phyloP scores from a whole-genome alignment of 2,797 vertebrate species.

The Ptychadena robeensis region DNA sequence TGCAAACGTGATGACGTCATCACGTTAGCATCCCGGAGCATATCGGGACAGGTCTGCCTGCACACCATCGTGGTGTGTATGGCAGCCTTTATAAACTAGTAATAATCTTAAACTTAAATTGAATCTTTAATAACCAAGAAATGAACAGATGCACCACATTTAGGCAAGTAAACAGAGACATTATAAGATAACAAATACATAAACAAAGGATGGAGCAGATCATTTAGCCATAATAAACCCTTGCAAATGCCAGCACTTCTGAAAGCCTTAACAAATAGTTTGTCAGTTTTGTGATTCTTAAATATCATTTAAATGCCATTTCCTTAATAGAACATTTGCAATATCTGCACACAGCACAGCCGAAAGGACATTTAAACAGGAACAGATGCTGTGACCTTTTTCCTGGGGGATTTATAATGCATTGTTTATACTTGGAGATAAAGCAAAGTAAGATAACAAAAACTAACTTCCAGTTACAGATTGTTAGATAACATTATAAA shows the following conservation, averaged over 20 bases:
- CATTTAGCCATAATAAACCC: neutral
- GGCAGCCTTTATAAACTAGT: too few species aligned
- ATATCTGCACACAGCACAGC: constrained; percentile 9
- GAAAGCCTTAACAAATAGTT: constrained; percentile 13
- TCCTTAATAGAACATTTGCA: constrained; percentile 21
- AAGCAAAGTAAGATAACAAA: neutral
- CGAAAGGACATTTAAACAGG: constrained; percentile 23
- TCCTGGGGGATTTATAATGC: constrained; percentile 9
- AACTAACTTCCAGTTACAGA: neutral
- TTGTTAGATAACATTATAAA: neutral
- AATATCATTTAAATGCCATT: constrained; percentile 51
- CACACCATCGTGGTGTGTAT: too few species aligned
- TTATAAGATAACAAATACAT: neutral
- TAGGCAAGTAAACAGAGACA: neutral
- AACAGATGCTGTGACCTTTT: constrained; percentile 15
- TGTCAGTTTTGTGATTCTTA: constrained; percentile 19
- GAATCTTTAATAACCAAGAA: neutral
- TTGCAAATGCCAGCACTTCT: constrained; percentile 24
- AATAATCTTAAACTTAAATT: neutral
- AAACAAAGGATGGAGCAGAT: neutral
- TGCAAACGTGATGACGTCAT: too few species aligned
- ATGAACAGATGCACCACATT: neutral
- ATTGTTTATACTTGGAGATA: constrained; percentile 6
- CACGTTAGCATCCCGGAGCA: too few species aligned
- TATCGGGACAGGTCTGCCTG: too few species aligned